phyloP scores from a whole-genome alignment of 2,113 vertebrate species.

The Heterocephalus glaber region DNA sequence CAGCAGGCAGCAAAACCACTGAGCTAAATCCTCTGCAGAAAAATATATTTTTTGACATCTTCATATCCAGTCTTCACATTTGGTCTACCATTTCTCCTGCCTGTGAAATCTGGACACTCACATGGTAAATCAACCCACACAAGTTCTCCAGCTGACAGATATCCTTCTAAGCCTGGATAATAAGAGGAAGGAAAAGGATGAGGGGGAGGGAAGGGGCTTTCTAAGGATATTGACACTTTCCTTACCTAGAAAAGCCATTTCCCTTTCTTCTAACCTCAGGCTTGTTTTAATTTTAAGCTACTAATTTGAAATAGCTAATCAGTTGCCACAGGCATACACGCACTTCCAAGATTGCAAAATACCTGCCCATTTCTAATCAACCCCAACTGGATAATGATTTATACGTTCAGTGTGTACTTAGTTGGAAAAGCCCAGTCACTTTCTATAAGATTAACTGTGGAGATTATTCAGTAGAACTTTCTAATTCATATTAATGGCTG shows the following conservation, averaged over 20 bases:
- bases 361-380: constrained; percentile 56
- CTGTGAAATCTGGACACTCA: background rate
- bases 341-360: constrained; percentile 27
- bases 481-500: constrained; percentile 1
- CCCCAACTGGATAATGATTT: constrained; percentile 51
- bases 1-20: too few species aligned
- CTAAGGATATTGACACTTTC: background rate
- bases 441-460: background rate
- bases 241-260: constrained; percentile 62
- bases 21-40: too few species aligned
- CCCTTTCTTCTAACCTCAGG: constrained; percentile 63
- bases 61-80: background rate
- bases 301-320: constrained; percentile 72
- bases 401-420: background rate
- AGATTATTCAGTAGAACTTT: constrained; percentile 37
- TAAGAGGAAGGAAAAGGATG: constrained; percentile 53
- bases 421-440: background rate
- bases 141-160: background rate
- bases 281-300: constrained; percentile 72
- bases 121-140: background rate
- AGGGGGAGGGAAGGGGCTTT: constrained; percentile 40
- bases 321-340: constrained; percentile 25
- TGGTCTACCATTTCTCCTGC: background rate
- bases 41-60: background rate
- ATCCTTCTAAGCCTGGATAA: background rate